Base-by-base conservation (phyloP, 2,113 vertebrate species). In the Fulica atra region DNA sequence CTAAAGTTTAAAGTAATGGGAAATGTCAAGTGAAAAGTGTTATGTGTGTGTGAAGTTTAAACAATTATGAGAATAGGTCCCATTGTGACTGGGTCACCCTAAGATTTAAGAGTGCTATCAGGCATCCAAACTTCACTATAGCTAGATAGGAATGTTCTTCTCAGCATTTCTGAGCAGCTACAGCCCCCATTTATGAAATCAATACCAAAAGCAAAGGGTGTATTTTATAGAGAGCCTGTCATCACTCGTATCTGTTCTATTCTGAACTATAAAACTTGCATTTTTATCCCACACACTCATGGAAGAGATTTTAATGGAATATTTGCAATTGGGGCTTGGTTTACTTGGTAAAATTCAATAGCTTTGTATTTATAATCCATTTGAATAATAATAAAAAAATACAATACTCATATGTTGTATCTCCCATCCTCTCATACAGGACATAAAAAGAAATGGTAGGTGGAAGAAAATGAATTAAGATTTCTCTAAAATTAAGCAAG, bases 251-350 rank as follows among this genome's bases (percentile, higher is more conserved):
- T 68, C 60, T 56, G 5, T 44, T 53, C 19, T 54, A 18, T 18
- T 87, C 24, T 85, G 38, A 81, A 70, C 64, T 38, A 28, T 9
- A 36, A 10, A 33, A 25, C 15, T n/a, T 44, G 5, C 38, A 81
- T 89, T 76, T 35, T 48, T 64, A 76, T n/a, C 14, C 11, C 7
- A 61, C 20, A 13, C 1, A 44, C 0, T 0, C 23, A 29, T 23
- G 28, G 28, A 77, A 74, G 26, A 78, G 15, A 46, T 44, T 6
- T 51, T 35, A 92, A 35, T 46, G 60, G 7, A 71, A 38, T 88
- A 73, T 40, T 57, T 70, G 16, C 12, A 6, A 20, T 65, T 65
- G 5, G 38, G 57, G 13, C 9, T 42, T 72, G 8, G 33, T 79
- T 66, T 56, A 81, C 11, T 73, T 70, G 11, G 7, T 65, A 79